Evolutionary conservation across 2,797 vertebrate genomes (phyloP), one percentile per base, ranked within the genome.

Genomic region (Amniataba percoides): DNA sequence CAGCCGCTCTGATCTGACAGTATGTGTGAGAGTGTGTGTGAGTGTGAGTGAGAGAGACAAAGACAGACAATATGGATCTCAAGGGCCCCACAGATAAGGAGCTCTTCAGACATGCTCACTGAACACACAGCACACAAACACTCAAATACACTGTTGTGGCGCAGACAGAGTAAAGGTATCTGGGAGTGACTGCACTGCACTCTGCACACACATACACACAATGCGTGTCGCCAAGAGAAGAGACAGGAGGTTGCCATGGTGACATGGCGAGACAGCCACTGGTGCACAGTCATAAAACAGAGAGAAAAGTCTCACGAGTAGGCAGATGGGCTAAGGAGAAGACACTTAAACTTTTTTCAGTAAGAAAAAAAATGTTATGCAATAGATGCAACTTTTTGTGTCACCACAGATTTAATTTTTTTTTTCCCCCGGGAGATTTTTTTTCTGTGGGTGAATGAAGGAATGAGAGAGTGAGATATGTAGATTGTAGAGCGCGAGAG

Each of bases 201-300:
- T 78, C 73, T 55, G 40, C 64, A 62, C 45, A 67, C 65, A 53
- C 74, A 53, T 75, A 55, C 45, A 74, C 49, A 61, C 23, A 58
- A 69, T 45, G 64, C 67, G 53, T 71, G 82, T 88, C 67, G 48
- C 62, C 66, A 43, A 59, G 71, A 89, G 70, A 66, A 66, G 65
- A 87, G 70, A 80, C 67, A 36, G 52, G 27, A 53, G 75, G 90
- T 93, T 91, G 84, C 86, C 89, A 93, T 89, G 89, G 89, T 49
- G 82, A 92, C 82, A 65, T 70, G 71, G 87, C 59, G 21, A 83
- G 85, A 90, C 66, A 82, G 74, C 68, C 64, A 65, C 51, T 76
- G 78, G 76, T 77, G 78, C 83, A 88, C 88, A 92, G 87, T 92
- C 87, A 87, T 88, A 80, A 92, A 92, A 93, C 86, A 89, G 87